Evolutionary conservation across 2,797 vertebrate genomes (phyloP).

Genomic region (Bovichtus variegatus): DNA sequence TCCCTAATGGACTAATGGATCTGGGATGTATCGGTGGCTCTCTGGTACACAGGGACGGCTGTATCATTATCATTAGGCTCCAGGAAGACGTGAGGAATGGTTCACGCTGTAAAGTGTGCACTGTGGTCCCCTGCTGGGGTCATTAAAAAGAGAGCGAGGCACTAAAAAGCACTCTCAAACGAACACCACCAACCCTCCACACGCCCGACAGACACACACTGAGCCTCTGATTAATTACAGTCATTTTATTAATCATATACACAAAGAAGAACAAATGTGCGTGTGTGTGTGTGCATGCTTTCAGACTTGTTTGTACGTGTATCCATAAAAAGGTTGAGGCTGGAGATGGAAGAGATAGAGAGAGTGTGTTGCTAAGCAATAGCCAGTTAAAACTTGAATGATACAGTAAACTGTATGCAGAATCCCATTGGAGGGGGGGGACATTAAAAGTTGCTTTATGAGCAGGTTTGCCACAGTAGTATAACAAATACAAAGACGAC

Average conservation of each 20-base stretch:
- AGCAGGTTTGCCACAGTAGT: slow-evolving; percentile 17
- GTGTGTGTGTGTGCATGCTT: slow-evolving; percentile 1
- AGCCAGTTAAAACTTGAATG: slow-evolving; percentile 62
- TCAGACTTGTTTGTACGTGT: slow-evolving; percentile 36
- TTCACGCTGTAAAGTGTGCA: slow-evolving; percentile 49
- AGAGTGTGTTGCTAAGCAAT: slow-evolving; percentile 77
- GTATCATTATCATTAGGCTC: slow-evolving; percentile 70
- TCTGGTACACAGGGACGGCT: slow-evolving; percentile 60
- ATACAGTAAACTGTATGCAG: slow-evolving; percentile 56
- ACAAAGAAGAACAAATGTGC: slow-evolving; percentile 41
- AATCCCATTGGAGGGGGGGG: slow-evolving; percentile 26
- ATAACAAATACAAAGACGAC: background rate
- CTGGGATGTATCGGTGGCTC: slow-evolving; percentile 44
- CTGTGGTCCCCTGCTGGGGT: slow-evolving; percentile 57
- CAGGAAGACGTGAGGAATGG: slow-evolving; percentile 68
- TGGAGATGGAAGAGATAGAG: slow-evolving; percentile 34
- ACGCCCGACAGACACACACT: slow-evolving; percentile 49
- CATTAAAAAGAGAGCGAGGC: slow-evolving; percentile 61
- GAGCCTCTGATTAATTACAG: slow-evolving; percentile 74
- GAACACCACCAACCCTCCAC: slow-evolving; percentile 27
- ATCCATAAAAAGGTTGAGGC: slow-evolving; percentile 49
- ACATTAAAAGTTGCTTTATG: slow-evolving; percentile 40
- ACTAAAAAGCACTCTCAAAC: slow-evolving; percentile 64
- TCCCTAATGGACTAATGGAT: slow-evolving; percentile 67
- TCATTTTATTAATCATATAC: slow-evolving; percentile 75